Percentiles rank a stretch among this genome's conserved stretches.
Conservation (phyloP, 2,113 vertebrate genomes). For the Corydoras maculifer region DNA sequence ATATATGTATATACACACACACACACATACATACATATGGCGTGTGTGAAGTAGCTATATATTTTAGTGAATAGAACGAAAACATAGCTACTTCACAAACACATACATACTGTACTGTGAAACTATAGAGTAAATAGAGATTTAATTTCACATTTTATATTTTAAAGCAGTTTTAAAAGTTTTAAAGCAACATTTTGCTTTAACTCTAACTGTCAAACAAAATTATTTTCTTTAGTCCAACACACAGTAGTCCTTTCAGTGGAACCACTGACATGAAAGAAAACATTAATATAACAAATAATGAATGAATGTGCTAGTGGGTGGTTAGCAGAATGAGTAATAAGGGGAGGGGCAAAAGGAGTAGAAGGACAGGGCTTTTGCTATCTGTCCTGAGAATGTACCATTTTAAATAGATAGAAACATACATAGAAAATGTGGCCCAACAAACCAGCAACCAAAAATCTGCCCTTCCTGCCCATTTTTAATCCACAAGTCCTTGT, state of each 20-base stretch:
- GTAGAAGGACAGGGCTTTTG: slow-evolving; percentile 40
- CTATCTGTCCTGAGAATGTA: slow-evolving; percentile 44
- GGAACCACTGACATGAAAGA: not conserved
- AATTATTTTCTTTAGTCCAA: too few relatives aligned
- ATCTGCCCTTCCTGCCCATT: not conserved
- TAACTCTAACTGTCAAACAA: too few relatives aligned
- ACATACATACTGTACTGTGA: too few relatives aligned
- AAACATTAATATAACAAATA: slow-evolving; percentile 11
- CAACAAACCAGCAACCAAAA: not conserved
- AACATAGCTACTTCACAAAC: too few relatives aligned
- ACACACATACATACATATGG: too few relatives aligned
- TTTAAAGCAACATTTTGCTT: too few relatives aligned
- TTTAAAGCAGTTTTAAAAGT: too few relatives aligned
- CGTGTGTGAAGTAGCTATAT: too few relatives aligned
- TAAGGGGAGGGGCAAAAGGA: slow-evolving; percentile 1
- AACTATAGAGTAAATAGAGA: too few relatives aligned
- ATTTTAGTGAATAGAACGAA: too few relatives aligned
- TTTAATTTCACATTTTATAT: too few relatives aligned
- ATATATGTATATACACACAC: too few relatives aligned
- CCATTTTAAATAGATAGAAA: slow-evolving; percentile 31
- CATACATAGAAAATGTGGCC: slow-evolving; percentile 9
- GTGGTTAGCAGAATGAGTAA: slow-evolving; percentile 5
- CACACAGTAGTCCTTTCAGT: not conserved
- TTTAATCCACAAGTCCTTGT: not conserved
- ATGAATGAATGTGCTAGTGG: slow-evolving; percentile 5